Evolutionary conservation across 2,113 vertebrate species (phyloP), one percentile per base, ranked within the genome.

Genomic region (Holacanthus passer): DNA sequence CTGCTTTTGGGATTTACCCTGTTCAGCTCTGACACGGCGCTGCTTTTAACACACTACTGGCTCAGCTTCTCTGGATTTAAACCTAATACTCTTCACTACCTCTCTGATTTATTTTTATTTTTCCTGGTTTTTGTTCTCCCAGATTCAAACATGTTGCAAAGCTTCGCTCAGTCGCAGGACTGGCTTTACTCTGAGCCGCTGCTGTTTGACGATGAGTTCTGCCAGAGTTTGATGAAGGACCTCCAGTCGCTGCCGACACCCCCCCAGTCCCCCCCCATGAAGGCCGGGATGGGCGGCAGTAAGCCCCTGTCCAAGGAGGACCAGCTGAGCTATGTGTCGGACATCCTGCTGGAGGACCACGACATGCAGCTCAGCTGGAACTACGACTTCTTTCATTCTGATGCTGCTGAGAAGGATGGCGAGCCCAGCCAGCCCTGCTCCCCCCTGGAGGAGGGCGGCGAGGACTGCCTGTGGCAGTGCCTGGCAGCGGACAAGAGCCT

Each of bases 141-240:
- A 94, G 94, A 91, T 86, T 84, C 48, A 77, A 87, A 75, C 56
- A 96, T 96, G 95, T 84, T 95, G 89, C 94, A 91, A 47, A 95
- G 93, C 83, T 93, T 93, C 59, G 81, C 89, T 55, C 94, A 94
- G 74, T 89, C 94, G 2, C 94, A 92, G 41, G 93, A 95, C 66
- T 96, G 95, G 95, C 67, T 95, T 19, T 92, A 88, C 73, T 77
- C 93, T 0, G 95, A 96, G 83, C 95, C 95, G 58, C 88, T 95
- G 83, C 90, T 96, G 22, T 95, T 96, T 37, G 95, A 96, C 0
- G 94, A 96, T 0, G 95, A 95, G 55, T 94, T 96, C 76, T 95
- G 92, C 60, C 88, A 93, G 81, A 93, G 75, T 43, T 59, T 96
- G 72, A 93, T 96, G 88, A 95, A 94, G 74, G 94, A 95, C 77